Conservation (phyloP, 2,113 vertebrate species). For the Cepphus grylle region DNA sequence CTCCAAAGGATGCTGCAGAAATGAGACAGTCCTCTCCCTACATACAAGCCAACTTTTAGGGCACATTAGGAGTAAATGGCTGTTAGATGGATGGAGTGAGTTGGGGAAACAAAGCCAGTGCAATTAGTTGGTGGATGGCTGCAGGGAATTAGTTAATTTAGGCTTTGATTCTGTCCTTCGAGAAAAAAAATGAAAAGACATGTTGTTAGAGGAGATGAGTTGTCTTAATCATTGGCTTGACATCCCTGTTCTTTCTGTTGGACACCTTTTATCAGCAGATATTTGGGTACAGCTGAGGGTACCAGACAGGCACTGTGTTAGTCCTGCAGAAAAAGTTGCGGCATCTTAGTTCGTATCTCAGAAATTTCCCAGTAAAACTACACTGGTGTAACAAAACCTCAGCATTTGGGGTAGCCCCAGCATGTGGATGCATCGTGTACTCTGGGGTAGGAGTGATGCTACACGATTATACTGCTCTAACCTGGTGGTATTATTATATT, state of each 20-base stretch:
- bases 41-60: background rate
- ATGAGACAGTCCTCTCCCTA: background rate
- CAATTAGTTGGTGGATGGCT: slow-evolving; percentile 1
- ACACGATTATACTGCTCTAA: background rate
- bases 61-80: background rate
- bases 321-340: background rate
- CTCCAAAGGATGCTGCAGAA: background rate
- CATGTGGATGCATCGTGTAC: fast-evolving
- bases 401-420: background rate
- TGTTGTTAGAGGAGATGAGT: background rate
- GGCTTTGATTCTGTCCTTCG: slow-evolving; percentile 11
- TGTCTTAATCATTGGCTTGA: background rate
- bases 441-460: background rate
- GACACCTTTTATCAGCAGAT: background rate
- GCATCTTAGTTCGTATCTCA: background rate
- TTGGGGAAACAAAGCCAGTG: background rate
- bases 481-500: fast-evolving
- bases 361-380: background rate
- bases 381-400: fast-evolving
- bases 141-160: slow-evolving; percentile 29
- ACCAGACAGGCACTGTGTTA: background rate
- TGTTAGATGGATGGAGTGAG: slow-evolving; percentile 8
- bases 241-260: background rate
- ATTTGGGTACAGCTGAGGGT: background rate
- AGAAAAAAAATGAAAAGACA: slow-evolving; percentile 36